phyloP scores from a whole-genome alignment of 2,888 invertebrate genomes.

The Patella caerulea region DNA sequence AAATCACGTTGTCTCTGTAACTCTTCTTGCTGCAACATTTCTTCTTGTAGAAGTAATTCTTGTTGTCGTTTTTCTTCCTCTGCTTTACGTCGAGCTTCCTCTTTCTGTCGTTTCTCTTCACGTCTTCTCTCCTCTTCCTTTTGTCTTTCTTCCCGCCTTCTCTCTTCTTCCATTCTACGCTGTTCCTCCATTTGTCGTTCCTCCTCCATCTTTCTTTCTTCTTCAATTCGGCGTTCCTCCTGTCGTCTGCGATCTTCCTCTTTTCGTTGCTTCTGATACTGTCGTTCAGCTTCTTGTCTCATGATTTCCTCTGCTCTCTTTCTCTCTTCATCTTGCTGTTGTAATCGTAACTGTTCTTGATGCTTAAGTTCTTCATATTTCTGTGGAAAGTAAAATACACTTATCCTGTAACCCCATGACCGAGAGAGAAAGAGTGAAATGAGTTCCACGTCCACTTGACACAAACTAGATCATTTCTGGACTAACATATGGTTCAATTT shows the following conservation, averaged over 20 bases:
- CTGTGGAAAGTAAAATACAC: background rate
- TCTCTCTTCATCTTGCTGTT: constrained; percentile 41
- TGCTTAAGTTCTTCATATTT: background rate
- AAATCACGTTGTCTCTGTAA: constrained; percentile 43
- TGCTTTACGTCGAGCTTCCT: constrained; percentile 27
- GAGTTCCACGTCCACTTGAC: too few species aligned
- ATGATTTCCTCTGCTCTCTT: constrained; percentile 67
- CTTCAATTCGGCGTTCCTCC: constrained; percentile 65
- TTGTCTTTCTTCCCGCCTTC: constrained; percentile 69
- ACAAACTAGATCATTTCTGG: too few species aligned
- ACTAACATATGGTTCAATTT: too few species aligned
- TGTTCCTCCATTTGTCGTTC: constrained; percentile 40
- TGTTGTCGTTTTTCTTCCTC: constrained; percentile 69
- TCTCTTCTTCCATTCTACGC: constrained; percentile 52
- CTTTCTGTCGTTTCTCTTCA: constrained; percentile 22
- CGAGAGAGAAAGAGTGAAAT: background rate
- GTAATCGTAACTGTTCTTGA: background rate
- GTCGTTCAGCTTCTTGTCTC: constrained; percentile 68
- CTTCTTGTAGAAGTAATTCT: constrained; percentile 61
- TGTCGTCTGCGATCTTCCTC: constrained; percentile 26
- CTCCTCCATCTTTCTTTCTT: constrained; percentile 57
- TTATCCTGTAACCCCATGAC: background rate
- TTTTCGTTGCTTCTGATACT: constrained; percentile 18
- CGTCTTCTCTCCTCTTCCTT: constrained; percentile 43
- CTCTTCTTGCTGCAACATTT: constrained; percentile 43